Percentiles rank a stretch among this genome's conserved stretches.
phyloP scores from a whole-genome alignment of 2,113 vertebrate genomes.

The Microcebus ravelobensis region DNA sequence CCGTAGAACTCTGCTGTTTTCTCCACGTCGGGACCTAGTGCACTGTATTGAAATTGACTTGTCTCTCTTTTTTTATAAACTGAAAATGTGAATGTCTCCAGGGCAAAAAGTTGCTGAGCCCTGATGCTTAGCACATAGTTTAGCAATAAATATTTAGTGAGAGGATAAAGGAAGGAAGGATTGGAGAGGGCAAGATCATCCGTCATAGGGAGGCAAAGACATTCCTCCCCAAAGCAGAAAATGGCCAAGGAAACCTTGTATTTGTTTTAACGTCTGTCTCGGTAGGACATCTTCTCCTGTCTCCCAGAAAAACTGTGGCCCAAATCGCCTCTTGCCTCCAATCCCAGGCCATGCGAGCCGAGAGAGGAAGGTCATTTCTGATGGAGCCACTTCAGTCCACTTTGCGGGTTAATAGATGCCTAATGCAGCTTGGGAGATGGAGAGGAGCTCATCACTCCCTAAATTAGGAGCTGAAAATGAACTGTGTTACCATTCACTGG shows the following conservation, averaged over 20 bases:
- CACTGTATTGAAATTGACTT: not conserved
- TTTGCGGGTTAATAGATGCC: conserved; percentile 58
- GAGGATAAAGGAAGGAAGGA: not conserved
- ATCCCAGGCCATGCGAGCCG: not conserved
- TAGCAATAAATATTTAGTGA: not conserved
- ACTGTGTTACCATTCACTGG: conserved; percentile 58
- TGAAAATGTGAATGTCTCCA: not conserved
- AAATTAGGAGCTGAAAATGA: conserved; percentile 76
- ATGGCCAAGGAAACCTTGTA: not conserved
- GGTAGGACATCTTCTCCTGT: not conserved
- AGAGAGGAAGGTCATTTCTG: not conserved
- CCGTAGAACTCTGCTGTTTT: too few relatives aligned
- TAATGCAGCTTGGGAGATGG: conserved; percentile 62
- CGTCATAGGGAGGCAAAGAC: not conserved
- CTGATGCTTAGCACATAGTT: not conserved
- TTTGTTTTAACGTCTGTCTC: not conserved
- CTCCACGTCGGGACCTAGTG: not conserved
- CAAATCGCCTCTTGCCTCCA: not conserved
- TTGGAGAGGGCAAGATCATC: not conserved
- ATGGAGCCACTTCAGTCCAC: conserved; percentile 23
- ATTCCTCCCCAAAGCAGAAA: not conserved
- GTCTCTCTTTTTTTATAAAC: not conserved
- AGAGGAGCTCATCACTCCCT: conserved; percentile 64
- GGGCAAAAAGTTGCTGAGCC: too few relatives aligned
- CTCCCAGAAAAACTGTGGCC: not conserved